phyloP scores from a whole-genome alignment of 2,888 invertebrate species.

The Trypoxylon attenuatum region DNA sequence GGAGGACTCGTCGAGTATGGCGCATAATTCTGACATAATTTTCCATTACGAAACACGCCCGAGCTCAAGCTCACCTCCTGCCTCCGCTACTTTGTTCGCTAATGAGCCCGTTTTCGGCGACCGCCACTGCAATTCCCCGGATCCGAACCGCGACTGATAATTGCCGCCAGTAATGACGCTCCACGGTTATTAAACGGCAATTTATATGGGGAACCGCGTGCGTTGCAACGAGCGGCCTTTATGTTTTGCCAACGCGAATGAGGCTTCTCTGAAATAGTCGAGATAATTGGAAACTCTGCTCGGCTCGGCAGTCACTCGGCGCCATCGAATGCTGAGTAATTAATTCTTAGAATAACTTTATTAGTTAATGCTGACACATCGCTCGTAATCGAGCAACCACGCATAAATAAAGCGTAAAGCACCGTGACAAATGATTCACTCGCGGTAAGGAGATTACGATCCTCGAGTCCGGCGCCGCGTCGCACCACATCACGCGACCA shows the following conservation, averaged over 20 bases:
- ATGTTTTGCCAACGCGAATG: too few species aligned
- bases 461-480: not conserved
- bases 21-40: conserved; percentile 51
- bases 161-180: conserved; percentile 15
- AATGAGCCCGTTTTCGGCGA: conserved; percentile 18
- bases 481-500: not conserved
- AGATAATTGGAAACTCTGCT: too few species aligned
- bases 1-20: conserved; percentile 27
- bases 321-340: too few species aligned
- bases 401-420: conserved; percentile 4
- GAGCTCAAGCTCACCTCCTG: not conserved
- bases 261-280: too few species aligned
- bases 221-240: too few species aligned
- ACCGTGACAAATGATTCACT: conserved; percentile 2
- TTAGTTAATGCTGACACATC: not conserved
- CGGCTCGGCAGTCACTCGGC: too few species aligned
- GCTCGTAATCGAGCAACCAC: not conserved
- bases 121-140: conserved; percentile 12
- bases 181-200: conserved; percentile 9
- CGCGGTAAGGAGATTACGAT: not conserved
- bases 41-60: conserved; percentile 49
- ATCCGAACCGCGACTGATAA: conserved; percentile 16
- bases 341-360: conserved; percentile 3
- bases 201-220: not conserved
- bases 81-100: not conserved